Conservation (phyloP, 2,888 invertebrate species). For the Elysia crispata region DNA sequence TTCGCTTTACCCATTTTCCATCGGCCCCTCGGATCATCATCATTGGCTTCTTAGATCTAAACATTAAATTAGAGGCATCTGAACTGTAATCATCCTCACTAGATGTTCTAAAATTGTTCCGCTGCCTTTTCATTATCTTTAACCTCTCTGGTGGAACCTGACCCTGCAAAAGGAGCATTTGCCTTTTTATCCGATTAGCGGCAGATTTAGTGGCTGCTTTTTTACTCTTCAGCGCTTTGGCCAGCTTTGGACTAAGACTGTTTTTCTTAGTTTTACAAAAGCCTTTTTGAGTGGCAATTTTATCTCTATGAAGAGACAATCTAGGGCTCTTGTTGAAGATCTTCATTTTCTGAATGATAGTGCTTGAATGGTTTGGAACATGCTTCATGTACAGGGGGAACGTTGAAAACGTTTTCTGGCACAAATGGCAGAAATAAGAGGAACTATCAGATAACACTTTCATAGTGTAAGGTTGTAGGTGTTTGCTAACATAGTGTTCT, state of each 20-base stretch:
- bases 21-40: constrained; percentile 2
- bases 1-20: constrained; percentile 11
- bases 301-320: constrained; percentile 31
- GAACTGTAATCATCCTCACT: constrained; percentile 41
- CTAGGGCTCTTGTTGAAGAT: constrained; percentile 24
- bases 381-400: constrained; percentile 54
- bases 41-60: constrained; percentile 21
- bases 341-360: constrained; percentile 51
- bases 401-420: constrained; percentile 50
- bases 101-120: constrained; percentile 18
- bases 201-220: constrained; percentile 38
- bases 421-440: constrained; percentile 52
- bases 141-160: constrained; percentile 39
- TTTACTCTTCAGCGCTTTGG: constrained; percentile 37
- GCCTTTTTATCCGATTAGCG: constrained; percentile 26
- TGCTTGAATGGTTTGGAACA: constrained; percentile 51
- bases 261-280: background rate
- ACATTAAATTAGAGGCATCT: constrained; percentile 41
- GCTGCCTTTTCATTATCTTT: constrained; percentile 34
- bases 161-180: constrained; percentile 11
- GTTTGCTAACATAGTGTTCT: constrained; percentile 52
- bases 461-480: constrained; percentile 50
- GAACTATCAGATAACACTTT: constrained; percentile 43
- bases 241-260: constrained; percentile 30
- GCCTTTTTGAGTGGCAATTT: constrained; percentile 44